Evolutionary conservation across 2,113 vertebrate genomes (phyloP).

Genomic region (Sander lucioperca): DNA sequence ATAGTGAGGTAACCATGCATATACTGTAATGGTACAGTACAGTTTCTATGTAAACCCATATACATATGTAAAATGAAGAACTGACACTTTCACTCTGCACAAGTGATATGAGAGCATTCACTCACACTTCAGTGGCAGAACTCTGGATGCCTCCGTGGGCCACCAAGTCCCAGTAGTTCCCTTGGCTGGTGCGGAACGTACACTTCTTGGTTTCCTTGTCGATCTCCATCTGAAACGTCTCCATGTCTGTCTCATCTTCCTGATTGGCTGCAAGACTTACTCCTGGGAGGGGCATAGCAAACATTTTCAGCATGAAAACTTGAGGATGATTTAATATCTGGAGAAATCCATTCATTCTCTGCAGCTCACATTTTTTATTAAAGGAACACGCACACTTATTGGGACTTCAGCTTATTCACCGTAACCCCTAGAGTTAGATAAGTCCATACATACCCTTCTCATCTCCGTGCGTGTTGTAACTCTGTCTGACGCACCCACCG

Average conservation of each 20-base stretch:
- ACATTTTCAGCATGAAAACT: background rate
- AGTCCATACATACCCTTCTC: too few species aligned
- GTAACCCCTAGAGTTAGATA: too few species aligned
- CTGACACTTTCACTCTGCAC: background rate
- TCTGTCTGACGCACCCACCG: too few species aligned
- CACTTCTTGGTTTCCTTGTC: slow-evolving; percentile 92
- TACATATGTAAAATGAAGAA: background rate
- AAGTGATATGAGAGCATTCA: background rate
- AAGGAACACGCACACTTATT: too few species aligned
- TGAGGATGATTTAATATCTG: background rate
- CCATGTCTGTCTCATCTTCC: slow-evolving; percentile 94
- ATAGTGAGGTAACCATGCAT: background rate
- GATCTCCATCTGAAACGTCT: slow-evolving; percentile 97
- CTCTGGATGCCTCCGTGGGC: slow-evolving; percentile 94
- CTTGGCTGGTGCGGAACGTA: slow-evolving; percentile 90
- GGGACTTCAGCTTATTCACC: too few species aligned
- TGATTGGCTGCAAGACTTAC: slow-evolving; percentile 96
- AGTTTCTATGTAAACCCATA: background rate
- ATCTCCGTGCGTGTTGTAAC: too few species aligned
- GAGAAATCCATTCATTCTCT: background rate
- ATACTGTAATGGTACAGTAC: background rate
- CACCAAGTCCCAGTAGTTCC: slow-evolving; percentile 95
- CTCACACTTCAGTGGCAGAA: slow-evolving; percentile 92
- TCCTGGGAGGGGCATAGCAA: slow-evolving; percentile 80
- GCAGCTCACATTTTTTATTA: background rate